Conservation (phyloP, 1,140 invertebrate species). For the Hylaeus volcanicus region DNA sequence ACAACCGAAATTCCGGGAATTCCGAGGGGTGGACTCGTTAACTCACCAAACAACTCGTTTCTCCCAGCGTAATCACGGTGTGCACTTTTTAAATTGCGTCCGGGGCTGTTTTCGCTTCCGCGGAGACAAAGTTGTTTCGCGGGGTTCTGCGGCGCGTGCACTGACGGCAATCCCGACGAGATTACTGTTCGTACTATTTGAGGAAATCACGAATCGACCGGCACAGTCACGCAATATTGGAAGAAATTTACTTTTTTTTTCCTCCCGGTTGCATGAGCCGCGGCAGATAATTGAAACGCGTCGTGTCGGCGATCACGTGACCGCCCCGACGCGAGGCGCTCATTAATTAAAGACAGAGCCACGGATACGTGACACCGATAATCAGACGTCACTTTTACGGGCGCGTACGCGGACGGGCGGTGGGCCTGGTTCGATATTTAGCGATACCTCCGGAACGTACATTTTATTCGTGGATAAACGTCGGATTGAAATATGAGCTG, state of each 20-base stretch:
- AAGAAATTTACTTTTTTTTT: background rate
- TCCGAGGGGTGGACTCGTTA: conserved; percentile 22
- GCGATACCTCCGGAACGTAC: too few species aligned
- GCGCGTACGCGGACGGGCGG: background rate
- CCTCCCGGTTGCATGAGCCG: background rate
- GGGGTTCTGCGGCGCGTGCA: background rate
- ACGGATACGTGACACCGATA: conserved; percentile 24
- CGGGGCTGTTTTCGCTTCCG: background rate
- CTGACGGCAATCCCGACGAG: conserved; percentile 6
- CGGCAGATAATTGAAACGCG: conserved; percentile 24
- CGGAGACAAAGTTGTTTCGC: background rate
- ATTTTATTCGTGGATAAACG: too few species aligned
- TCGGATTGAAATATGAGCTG: too few species aligned
- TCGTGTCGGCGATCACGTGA: background rate
- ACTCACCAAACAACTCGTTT: conserved; percentile 37
- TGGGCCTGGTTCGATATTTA: too few species aligned
- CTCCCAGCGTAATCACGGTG: conserved; percentile 11
- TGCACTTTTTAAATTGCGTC: conserved; percentile 22
- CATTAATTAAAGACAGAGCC: conserved; percentile 21
- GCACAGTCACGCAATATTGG: background rate
- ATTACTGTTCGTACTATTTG: conserved; percentile 34
- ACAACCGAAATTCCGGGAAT: conserved; percentile 20
- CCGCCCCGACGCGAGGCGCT: background rate
- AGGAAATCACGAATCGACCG: conserved; percentile 34
- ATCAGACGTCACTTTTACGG: conserved; percentile 23